Evolutionary conservation across 1,140 invertebrate genomes (phyloP), one percentile per base, ranked within the genome.

Genomic region (Drosophila takahashii): DNA sequence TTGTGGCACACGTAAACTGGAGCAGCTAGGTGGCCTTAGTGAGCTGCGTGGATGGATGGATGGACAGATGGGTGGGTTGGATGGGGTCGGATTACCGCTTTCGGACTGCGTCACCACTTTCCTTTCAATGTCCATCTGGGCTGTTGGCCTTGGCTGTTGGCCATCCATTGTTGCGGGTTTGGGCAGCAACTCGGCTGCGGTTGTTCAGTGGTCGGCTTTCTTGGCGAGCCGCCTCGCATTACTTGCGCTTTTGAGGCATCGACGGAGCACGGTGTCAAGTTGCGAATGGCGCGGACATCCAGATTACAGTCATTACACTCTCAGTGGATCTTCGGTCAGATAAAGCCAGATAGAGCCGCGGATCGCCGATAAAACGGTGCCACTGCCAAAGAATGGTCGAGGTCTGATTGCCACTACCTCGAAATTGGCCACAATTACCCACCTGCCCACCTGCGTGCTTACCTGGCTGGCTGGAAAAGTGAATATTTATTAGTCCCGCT

Each of bases 401-500:
- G 84, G 76, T 87, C 84, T 89, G 84, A 87, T 87, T 87, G 84
- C 77, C 61, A 89, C 48, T 61, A 71, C 48, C 77, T 47, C 62
- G 16, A 59, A 85, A 84, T 77, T 77, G 57, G 47, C 79, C 58
- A 57, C 81, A 79, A 77, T 57, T 79, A 89, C 65, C 57, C 57
- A 47, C 29, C 29, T 32, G 64, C 72, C 69, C 62, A 67, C 58
- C 57, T 47, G 57, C 51, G 50, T 69, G 64, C 54, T 56, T 39
- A 53, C 37, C 29, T 51, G 50, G 74, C 47, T 79, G 80, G 60
- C 81, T 84, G 60, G 44, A 74, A 64, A 72, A 79, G 53, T 79
- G 79, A 87, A 87, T 86, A 75, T 74, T 81, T 87, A 87, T 87
- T 83, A 87, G 79, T 41, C 79, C 69, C 67, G 57, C 65, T 77